phyloP scores from a whole-genome alignment of 2,113 vertebrate genomes.

The Lates calcarifer region DNA sequence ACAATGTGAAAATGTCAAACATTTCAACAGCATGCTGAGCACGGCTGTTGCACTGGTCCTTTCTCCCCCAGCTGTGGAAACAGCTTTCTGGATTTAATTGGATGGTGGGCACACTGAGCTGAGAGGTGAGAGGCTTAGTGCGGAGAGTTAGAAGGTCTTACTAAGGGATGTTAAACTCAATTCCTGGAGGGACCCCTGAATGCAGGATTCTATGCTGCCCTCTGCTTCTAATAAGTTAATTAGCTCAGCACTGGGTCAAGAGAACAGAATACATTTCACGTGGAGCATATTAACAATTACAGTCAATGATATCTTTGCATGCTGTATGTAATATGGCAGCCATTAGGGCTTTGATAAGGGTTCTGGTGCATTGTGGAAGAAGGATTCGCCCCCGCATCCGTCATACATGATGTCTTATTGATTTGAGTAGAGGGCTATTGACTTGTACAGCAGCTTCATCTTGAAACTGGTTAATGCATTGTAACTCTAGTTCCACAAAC shows the following conservation, averaged over 20 bases:
- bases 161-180: slow-evolving; percentile 74
- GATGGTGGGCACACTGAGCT: slow-evolving; percentile 70
- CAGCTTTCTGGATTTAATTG: slow-evolving; percentile 80
- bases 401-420: slow-evolving; percentile 38
- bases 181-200: slow-evolving; percentile 70
- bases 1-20: slow-evolving; percentile 69
- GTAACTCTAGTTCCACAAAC: neutral
- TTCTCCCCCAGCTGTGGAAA: slow-evolving; percentile 54
- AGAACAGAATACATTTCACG: slow-evolving; percentile 62
- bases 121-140: slow-evolving; percentile 79
- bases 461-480: neutral
- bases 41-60: slow-evolving; percentile 48
- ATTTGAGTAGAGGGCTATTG: slow-evolving; percentile 33
- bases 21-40: slow-evolving; percentile 70
- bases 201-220: slow-evolving; percentile 58
- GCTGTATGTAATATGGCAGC: slow-evolving; percentile 24
- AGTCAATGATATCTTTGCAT: slow-evolving; percentile 53
- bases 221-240: slow-evolving; percentile 78
- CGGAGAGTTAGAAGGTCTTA: slow-evolving; percentile 72
- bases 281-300: slow-evolving; percentile 57
- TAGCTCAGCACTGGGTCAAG: slow-evolving; percentile 67
- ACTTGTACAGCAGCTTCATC: slow-evolving; percentile 11
- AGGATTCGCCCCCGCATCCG: slow-evolving; percentile 22
- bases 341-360: slow-evolving; percentile 34
- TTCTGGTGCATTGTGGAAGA: slow-evolving; percentile 5